Base-by-base conservation (phyloP, 2,113 vertebrate genomes). In the Chrysemys picta region DNA sequence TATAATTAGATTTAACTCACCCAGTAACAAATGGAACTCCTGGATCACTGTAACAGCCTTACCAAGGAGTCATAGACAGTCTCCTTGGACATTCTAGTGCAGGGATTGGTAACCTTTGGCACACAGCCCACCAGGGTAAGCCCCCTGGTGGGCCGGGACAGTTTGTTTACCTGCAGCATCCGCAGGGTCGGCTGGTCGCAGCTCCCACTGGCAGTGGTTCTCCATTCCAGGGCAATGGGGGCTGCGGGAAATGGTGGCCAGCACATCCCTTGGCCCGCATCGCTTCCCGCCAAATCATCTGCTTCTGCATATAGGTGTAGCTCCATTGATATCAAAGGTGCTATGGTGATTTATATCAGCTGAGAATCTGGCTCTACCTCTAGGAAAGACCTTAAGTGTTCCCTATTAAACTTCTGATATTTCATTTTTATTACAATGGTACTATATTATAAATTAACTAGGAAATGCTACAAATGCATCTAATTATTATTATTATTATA, bases 401-500 rank as follows among this genome's bases (percentile, higher is more conserved):
- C 85, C 93, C 84, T 87, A 94, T 85, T 42, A 95, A 97, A 93
- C 57, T 89, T 80, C 79, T 59, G 88, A 78, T 78, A 45, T 47
- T 78, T 91, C 93, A 93, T 42, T 89, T 27, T 87, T 94, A 81
- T 88, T n/a, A 94, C 92, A 95, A 75, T 83, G 29, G 65, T 80
- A 88, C 94, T 93, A 82, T 92, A 92, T 95, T 94, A 96, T 97
- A 97, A 96, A 96, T 96, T 91, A 93, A 96, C 91, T 97, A 97
- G 97, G 97, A 97, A 97, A 96, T 96, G 96, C 85, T 96, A 91
- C 94, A 96, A 97, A 97, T 96, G 86, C 92, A 97, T 97, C 94
- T 97, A 97, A 97, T 97, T 97, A 97, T 96, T 96, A 96, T 97
- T 97, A 97, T 96, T 96, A 96, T 97, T 94, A 96, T 50, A 5